Conservation (phyloP, 1,140 invertebrate species). For the Plectus sambesii region DNA sequence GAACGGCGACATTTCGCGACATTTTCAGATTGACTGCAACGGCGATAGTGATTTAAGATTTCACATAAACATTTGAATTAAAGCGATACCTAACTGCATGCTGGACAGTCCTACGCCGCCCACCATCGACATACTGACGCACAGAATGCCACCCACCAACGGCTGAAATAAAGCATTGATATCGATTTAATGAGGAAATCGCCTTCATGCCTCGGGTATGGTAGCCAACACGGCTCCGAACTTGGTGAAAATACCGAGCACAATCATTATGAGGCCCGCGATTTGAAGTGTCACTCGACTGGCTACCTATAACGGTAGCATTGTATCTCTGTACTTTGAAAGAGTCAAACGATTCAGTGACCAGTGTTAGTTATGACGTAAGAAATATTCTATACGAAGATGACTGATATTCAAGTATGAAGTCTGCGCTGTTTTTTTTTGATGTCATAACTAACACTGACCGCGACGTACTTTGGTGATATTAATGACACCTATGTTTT, state of each 20-base stretch:
- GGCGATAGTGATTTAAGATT: too few species aligned
- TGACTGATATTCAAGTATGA: too few species aligned
- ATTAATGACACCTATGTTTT: conserved; percentile 44
- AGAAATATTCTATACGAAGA: too few species aligned
- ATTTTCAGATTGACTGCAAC: conserved; percentile 42
- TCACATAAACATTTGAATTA: too few species aligned
- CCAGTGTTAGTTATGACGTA: too few species aligned
- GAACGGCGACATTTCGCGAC: conserved; percentile 42
- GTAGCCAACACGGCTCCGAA: conserved; percentile 20
- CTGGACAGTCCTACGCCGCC: conserved; percentile 43
- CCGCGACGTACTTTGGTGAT: conserved; percentile 29
- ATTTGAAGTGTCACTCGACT: conserved; percentile 15
- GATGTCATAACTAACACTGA: too few species aligned
- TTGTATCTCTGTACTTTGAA: too few species aligned
- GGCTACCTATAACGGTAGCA: conserved; percentile 14
- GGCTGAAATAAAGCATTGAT: too few species aligned
- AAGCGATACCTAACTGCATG: conserved; percentile 41
- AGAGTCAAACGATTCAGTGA: too few species aligned
- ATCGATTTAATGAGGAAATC: too few species aligned
- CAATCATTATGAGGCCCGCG: conserved; percentile 18
- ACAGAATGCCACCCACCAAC: conserved; percentile 17
- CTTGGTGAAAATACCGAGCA: conserved; percentile 18
- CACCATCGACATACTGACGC: conserved; percentile 33
- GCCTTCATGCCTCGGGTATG: conserved; percentile 21
- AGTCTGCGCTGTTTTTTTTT: too few species aligned